Base-by-base conservation (phyloP, 2,113 vertebrate genomes). In the Capricornis sumatraensis region DNA sequence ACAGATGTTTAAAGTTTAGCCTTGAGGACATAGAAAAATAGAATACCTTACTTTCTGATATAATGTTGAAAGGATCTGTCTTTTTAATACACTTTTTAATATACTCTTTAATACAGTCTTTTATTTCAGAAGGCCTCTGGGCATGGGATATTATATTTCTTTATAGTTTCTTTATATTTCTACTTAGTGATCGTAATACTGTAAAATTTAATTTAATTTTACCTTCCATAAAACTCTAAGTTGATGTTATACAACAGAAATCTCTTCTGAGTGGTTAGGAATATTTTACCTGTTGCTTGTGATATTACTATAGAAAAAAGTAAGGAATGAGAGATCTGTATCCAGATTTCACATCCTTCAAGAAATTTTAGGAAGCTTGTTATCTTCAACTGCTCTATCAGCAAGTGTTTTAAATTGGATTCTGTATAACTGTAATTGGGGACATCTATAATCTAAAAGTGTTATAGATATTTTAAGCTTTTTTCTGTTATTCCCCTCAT, bases 11-110 rank as follows among this genome's bases (percentile, higher is more conserved):
- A 81, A 93, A 87, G 84, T 76, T 87, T 62, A 92, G 52, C 45
- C 40, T 89, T n/a, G n/a, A 83, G 47, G 14, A 57, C 25, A 3
- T 36, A 19, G 12, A 60, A 60, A 82, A 94, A 83, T 78, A 55
- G 33, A 95, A 64, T 79, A 36, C 8, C 11, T 45, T 52, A 45
- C 17, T 74, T 94, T 92, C 55, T 90, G n/a, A 30, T 33, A 25
- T 79, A 30, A 84, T 79, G 45, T 50, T 71, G 43, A 64, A 92
- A 87, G 13, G 15, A 87, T 40, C 28, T 87, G 12, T 94, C 79
- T 71, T 95, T 94, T 94, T 94, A 95, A 92, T 81, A 8, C 27
- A 83, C 71, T 67, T 95, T 93, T 93, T 91, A 94, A 92, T 88
- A 6, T 23, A 89, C 7, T 50, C 27, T 60, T 96, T 78, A 52